A percentile compares a stretch with the other conserved stretches of the same genome.
Evolutionary conservation across 2,797 vertebrate species (phyloP).

Genomic region (Halcyon chelicuti): DNA sequence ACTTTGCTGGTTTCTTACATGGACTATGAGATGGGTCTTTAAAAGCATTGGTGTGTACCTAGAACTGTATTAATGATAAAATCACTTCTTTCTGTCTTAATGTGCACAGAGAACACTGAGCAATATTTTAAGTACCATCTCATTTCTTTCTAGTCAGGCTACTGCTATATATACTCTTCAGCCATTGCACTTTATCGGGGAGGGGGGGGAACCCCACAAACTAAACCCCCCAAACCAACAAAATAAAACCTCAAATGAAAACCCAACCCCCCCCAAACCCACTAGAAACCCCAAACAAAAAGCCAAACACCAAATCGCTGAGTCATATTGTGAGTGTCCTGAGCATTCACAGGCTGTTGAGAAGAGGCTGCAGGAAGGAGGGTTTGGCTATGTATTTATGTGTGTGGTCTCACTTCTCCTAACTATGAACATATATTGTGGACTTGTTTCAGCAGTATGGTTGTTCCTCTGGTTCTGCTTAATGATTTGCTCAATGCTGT

Average conservation of each 20-base stretch:
- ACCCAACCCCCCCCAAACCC: background rate
- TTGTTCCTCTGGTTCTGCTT: background rate
- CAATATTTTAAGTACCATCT: background rate
- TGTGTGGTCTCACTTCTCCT: background rate
- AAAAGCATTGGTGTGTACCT: background rate
- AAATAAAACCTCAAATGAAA: background rate
- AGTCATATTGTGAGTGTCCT: background rate
- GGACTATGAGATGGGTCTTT: background rate
- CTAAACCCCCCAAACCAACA: background rate
- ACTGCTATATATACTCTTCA: background rate
- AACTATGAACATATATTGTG: rapidly evolving
- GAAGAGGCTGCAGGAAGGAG: background rate
- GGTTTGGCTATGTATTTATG: background rate
- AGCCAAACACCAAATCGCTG: background rate
- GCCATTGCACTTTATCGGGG: background rate
- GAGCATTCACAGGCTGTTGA: background rate
- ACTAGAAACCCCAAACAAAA: background rate
- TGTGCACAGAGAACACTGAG: background rate
- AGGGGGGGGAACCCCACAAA: background rate
- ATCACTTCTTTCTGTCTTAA: background rate
- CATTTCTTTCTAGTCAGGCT: background rate
- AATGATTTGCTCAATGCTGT: background rate
- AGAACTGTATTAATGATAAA: background rate
- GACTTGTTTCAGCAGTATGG: rapidly evolving
- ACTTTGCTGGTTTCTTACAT: background rate